Conservation (phyloP, 2,797 vertebrate species). For the Halcyon chelicuti region DNA sequence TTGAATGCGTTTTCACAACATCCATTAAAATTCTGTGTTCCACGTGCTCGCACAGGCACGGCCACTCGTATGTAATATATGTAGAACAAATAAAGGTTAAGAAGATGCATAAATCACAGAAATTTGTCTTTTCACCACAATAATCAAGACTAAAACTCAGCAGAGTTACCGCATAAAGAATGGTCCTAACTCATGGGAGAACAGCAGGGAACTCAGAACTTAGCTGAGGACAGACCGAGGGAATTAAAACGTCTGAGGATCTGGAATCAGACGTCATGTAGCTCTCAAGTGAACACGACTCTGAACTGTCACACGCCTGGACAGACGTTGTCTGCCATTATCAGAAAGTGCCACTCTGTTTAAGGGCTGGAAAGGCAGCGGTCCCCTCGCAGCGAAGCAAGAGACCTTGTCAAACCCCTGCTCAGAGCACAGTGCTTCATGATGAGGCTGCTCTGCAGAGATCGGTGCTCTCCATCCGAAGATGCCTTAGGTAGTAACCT, state of each 20-base stretch:
- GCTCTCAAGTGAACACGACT: neutral
- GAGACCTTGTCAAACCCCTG: neutral
- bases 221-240: neutral
- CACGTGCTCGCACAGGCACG: fast-evolving
- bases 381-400: neutral
- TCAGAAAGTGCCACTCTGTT: neutral
- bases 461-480: neutral
- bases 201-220: neutral
- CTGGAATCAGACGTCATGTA: neutral
- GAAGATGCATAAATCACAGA: neutral
- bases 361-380: neutral
- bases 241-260: neutral
- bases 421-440: fast-evolving
- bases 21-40: neutral
- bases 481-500: neutral
- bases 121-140: neutral
- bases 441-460: neutral
- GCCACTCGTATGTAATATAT: fast-evolving
- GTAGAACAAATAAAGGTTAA: neutral
- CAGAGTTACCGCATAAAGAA: neutral
- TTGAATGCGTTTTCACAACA: neutral
- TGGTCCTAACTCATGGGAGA: neutral
- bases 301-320: neutral
- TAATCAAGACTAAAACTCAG: neutral
- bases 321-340: fast-evolving